Base-by-base conservation (phyloP, 2,797 vertebrate genomes). In the Sebastes baramenuke region DNA sequence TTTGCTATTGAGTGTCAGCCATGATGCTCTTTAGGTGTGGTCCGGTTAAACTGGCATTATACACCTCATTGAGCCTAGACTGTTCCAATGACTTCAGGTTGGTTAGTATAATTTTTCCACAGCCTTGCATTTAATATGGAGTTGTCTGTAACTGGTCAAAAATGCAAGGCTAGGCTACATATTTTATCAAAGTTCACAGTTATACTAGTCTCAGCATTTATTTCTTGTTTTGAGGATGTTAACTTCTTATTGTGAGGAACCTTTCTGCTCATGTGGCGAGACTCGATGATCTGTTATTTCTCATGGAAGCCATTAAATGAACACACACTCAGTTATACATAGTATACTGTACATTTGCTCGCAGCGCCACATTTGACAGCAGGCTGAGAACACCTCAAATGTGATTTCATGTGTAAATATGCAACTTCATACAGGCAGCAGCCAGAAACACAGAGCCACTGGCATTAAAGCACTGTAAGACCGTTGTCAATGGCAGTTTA, bases 401-500 rank as follows among this genome's bases (percentile, higher is more conserved):
- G 38, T 42, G 59, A 89, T 90, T 82, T 67, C 1, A 72, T 80
- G 70, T 85, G 7, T n/a, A 32, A 72, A 60, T 42, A 79, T 22
- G 29, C 64, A 72, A 65, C 25, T 75, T 84, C 32, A 60, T 56
- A 75, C 49, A 71, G 20, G 27, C 16, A 46, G 61, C 75, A 79
- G 79, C 71, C 65, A 58, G 70, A 81, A 78, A 82, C 58, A 79
- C 5, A 77, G 58, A 87, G 81, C 81, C 70, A 66, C 42, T 49
- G 76, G 79, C 72, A 71, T 3, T 72, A 67, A 69, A 84, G 62
- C 74, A 78, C 55, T 86, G 76, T 18, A 82, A 78, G 75, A 79
- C 79, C 82, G 79, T 71, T 68, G 69, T 87, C 79, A 75, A 71
- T 87, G 72, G 67, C 34, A 71, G 36, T 55, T 79, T 78, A 30